Evolutionary conservation across 2,797 vertebrate genomes (phyloP), one percentile per base, ranked within the genome.

Genomic region (Danio albolineatus): DNA sequence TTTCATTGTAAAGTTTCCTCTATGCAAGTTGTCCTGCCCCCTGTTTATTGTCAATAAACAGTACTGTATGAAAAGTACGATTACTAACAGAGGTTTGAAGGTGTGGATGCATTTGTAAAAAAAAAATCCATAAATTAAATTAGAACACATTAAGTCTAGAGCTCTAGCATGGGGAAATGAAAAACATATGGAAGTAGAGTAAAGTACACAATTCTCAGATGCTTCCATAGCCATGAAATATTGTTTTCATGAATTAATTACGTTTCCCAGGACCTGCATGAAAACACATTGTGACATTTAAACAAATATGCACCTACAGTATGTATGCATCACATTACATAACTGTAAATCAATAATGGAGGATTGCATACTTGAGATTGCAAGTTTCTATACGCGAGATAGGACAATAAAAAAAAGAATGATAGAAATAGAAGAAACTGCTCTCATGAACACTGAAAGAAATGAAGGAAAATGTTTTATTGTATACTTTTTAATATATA

Each of bases 371-470:
- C 46, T 6, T 36, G 9, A 16, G 28, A 12, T 69, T 6, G 21
- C 43, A 65, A 14, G 21, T 57, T 46, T 65, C 12, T 66, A 4
- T 9, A 36, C 19, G 66, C 12, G 3, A 65, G 62, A 66, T 48
- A 19, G 60, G n/a, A n/a, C n/a, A n/a, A 16, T 17, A 38, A 21
- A 10, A 38, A 64, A 10, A 16, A 21, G 1, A 41, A 75, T 64
- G 36, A 51, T 46, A 67, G 44, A 39, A 57, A 19, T 39, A 12
- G 14, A 46, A 60, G 41, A 59, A 46, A 49, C 53, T 53, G 82
- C 46, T 67, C 53, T 76, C 66, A 73, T 21, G 66, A 46, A 60
- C 73, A 62, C 19, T 84, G 71, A 78, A 49, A 57, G 56, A 76
- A 69, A 69, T 13, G 8, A 73, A 82, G 8, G 43, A 65, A 73